phyloP scores from a whole-genome alignment of 2,797 vertebrate genomes.

The Trachops cirrhosus region DNA sequence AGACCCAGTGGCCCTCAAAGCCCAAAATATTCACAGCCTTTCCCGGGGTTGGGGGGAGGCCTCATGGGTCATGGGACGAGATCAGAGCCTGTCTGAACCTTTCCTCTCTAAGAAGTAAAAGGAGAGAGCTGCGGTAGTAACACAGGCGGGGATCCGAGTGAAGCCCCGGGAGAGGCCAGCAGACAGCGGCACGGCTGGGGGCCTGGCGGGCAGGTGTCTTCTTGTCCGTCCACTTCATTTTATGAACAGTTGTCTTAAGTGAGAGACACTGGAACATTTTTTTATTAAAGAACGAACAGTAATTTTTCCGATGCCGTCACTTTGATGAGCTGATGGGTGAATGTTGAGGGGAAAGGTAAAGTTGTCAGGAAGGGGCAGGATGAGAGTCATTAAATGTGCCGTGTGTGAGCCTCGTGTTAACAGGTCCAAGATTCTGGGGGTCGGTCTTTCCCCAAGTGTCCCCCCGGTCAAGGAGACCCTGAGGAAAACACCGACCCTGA shows the following conservation, averaged over 20 bases:
- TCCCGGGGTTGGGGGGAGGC: not conserved
- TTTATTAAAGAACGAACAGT: not conserved
- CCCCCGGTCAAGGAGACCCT: not conserved
- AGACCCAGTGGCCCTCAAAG: not conserved
- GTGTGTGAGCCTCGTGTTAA: not conserved
- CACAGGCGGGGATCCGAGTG: accelerated
- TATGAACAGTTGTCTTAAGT: not conserved
- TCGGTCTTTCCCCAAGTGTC: not conserved
- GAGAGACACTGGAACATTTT: not conserved
- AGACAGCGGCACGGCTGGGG: not conserved
- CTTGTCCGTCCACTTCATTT: not conserved
- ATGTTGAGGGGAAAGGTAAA: not conserved
- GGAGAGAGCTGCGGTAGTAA: not conserved
- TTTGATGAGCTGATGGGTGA: not conserved
- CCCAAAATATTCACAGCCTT: not conserved
- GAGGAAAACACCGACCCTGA: not conserved
- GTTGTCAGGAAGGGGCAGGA: not conserved
- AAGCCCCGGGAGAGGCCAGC: not conserved
- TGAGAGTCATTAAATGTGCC: not conserved
- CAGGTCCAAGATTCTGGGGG: not conserved
- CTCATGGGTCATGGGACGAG: not conserved
- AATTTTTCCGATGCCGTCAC: not conserved
- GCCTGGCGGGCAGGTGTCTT: not conserved
- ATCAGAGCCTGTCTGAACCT: not conserved
- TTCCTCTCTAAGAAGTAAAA: not conserved